Evolutionary conservation across 2,797 vertebrate species (phyloP).

Genomic region (Danio tinwini): DNA sequence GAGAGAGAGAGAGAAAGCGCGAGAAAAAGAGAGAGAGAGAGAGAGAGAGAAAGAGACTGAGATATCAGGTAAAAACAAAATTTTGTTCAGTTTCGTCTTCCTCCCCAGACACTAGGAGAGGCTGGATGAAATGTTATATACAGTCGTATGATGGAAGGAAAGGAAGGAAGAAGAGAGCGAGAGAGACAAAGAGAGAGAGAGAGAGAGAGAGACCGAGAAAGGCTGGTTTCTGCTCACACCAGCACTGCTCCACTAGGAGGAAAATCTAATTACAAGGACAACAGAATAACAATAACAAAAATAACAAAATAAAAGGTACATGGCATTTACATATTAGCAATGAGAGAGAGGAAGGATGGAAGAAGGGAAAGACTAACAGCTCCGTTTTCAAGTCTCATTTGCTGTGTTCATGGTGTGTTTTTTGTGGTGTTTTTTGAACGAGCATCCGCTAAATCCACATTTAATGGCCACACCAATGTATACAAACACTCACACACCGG

Average conservation of each 20-base stretch:
- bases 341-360: slow-evolving; percentile 61
- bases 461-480: slow-evolving; percentile 14
- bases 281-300: slow-evolving; percentile 81
- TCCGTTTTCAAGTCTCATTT: slow-evolving; percentile 53
- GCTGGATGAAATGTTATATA: slow-evolving; percentile 60
- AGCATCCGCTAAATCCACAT: slow-evolving; percentile 47
- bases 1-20: slow-evolving; percentile 22
- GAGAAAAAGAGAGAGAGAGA: slow-evolving; percentile 50
- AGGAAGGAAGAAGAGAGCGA: slow-evolving; percentile 69
- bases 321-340: slow-evolving; percentile 86
- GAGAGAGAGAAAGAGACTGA: slow-evolving; percentile 19
- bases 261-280: slow-evolving; percentile 77
- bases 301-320: slow-evolving; percentile 81
- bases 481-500: slow-evolving; percentile 20
- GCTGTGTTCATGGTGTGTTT: slow-evolving; percentile 28
- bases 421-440: slow-evolving; percentile 39
- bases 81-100: slow-evolving; percentile 56
- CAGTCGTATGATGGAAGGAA: slow-evolving; percentile 45
- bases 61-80: slow-evolving; percentile 30
- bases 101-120: slow-evolving; percentile 14
- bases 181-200: slow-evolving; percentile 69
- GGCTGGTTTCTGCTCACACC: slow-evolving; percentile 71
- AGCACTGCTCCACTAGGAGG: slow-evolving; percentile 73
- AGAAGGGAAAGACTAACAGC: slow-evolving; percentile 50
- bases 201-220: slow-evolving; percentile 78